Evolutionary conservation across 1,140 invertebrate species (phyloP), one percentile per base, ranked within the genome.

Genomic region (Magallana gigas): DNA sequence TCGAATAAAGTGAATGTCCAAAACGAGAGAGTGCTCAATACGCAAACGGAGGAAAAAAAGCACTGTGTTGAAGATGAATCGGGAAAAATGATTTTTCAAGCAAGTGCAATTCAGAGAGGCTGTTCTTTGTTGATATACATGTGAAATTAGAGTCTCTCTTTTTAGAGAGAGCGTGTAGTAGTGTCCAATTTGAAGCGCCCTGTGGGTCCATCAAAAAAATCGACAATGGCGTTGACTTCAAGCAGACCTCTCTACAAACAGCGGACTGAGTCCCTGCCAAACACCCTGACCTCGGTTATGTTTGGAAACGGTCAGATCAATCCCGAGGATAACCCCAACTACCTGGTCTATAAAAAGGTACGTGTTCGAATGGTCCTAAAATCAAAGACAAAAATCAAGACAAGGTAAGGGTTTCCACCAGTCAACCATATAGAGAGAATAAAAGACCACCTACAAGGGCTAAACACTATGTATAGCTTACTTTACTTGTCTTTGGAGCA

Each of bases 261-360:
- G 81, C 85, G 91, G 85, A 89, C 91, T 9, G 91, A 93, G 48
- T 90, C 90, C 62, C 88, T 92, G 86, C 91, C 91, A 29, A 90
- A 88, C 60, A 86, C 92, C 29, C 86, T 91, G 62, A 88, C 90
- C 16, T 85, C 88, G 84, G 89, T 90, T 56, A 90, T 91, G 86
- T 91, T 91, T 88, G 90, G 91, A 14, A 93, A 93, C 90, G 91
- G 92, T n/a, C 92, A 93, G 83, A 91, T 92, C 57, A 90, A 83
- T 9, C 90, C 91, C 56, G 91, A 92, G 85, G 91, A 93, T 64
- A 93, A 92, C 71, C 92, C 92, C 12, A 93, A 93, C 62, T 88
- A 91, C 68, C 84, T 92, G 59, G 92, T 92, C 1, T 93, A 92
- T 62, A 93, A 92, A 87, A 92, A 93, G 92, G 92, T 93, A 87